A percentile compares a stretch with the other conserved stretches of the same genome.
phyloP scores from a whole-genome alignment of 2,888 invertebrate species.

The Cinara cedri region DNA sequence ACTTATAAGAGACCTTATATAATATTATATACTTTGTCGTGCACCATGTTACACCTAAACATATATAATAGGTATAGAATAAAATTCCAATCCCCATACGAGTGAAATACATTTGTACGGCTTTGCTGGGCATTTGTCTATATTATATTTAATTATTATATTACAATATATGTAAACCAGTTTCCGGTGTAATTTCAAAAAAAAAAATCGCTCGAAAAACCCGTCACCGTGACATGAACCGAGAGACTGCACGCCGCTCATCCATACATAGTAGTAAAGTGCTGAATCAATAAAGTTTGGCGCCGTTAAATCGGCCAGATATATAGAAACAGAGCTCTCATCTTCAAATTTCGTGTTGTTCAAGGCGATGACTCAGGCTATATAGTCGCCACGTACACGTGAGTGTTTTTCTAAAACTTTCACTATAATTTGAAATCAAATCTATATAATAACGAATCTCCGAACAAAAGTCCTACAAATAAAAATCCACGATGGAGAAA shows the following conservation, averaged over 20 bases:
- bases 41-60: not conserved
- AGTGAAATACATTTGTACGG: conserved; percentile 26
- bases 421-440: no score
- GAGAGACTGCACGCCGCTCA: no score
- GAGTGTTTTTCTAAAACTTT: no score
- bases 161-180: not conserved
- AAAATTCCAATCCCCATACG: no score
- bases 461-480: no score
- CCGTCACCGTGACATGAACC: no score
- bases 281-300: conserved; percentile 40
- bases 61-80: not conserved
- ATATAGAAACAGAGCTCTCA: not conserved
- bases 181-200: not conserved
- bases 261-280: not conserved
- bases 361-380: no score
- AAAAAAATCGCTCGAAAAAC: not conserved
- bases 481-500: no score
- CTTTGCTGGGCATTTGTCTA: not conserved
- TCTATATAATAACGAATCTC: no score
- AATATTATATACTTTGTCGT: not conserved
- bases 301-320: conserved; percentile 26
- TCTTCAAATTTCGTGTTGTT: not conserved
- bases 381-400: no score
- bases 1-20: conserved; percentile 42
- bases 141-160: not conserved